These are phyloP conservation scores for Leptodactylus fallax DNA, from an alignment of 2,797 vertebrate species.

Conservation along the genomic window DNA sequence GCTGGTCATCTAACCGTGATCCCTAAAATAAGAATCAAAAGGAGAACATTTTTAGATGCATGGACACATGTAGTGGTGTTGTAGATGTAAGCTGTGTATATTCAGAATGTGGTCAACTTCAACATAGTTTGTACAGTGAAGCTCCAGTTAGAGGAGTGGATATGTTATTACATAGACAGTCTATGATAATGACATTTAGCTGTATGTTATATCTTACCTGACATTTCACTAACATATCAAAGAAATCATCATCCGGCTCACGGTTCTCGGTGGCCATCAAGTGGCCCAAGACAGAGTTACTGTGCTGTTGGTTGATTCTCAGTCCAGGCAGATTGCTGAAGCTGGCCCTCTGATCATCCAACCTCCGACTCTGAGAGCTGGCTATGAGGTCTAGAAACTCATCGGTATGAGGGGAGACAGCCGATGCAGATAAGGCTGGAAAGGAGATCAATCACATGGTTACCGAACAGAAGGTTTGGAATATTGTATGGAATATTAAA, in stretches of 20 bases:
- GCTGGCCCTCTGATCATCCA: conserved; percentile 87
- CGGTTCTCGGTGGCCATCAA: conserved; percentile 80
- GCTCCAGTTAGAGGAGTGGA: too few relatives aligned
- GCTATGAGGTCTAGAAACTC: conserved; percentile 92
- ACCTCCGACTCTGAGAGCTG: conserved; percentile 82
- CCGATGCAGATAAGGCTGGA: conserved; percentile 80
- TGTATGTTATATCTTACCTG: conserved; percentile 77
- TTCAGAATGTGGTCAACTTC: too few relatives aligned
- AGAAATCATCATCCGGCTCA: conserved; percentile 92
- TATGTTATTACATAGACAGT: neutral
- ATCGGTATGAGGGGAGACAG: conserved; percentile 83
- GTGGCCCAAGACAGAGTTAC: conserved; percentile 79
- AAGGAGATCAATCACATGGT: neutral
- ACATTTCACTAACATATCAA: conserved; percentile 93
- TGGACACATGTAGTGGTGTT: too few relatives aligned
- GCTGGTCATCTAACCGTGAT: conserved; percentile 94
- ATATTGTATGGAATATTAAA: too few relatives aligned
- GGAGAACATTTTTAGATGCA: neutral
- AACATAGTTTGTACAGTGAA: too few relatives aligned
- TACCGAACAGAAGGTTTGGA: too few relatives aligned
- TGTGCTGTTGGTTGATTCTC: conserved; percentile 76
- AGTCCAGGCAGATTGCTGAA: conserved; percentile 85
- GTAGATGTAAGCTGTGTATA: too few relatives aligned
- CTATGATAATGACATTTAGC: neutral
- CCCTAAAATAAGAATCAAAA: conserved; percentile 76